These are phyloP conservation scores for Forbesichthys papilliferus DNA, from an alignment of 2,113 vertebrate species.

Conservation along the genomic window DNA sequence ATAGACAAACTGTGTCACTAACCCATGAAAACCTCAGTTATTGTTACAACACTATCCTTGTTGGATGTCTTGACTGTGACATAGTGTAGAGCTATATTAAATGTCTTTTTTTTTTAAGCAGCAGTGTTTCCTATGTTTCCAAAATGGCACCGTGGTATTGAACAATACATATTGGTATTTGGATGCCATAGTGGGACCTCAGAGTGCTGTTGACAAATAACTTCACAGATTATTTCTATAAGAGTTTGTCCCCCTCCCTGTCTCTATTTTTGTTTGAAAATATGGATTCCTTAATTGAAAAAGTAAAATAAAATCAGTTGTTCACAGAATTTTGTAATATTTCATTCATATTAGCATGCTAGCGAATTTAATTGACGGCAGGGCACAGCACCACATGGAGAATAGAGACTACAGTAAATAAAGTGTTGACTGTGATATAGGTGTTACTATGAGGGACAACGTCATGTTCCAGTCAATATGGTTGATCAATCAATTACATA, in stretches of 20 bases:
- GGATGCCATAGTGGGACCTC: conserved; percentile 62
- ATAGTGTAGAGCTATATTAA: conserved; percentile 62
- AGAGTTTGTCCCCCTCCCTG: conserved; percentile 60
- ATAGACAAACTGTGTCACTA: conserved; percentile 56
- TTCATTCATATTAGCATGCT: not conserved
- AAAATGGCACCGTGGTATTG: conserved; percentile 62
- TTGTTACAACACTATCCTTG: conserved; percentile 56
- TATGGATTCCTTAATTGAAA: conserved; percentile 72
- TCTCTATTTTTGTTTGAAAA: conserved; percentile 74
- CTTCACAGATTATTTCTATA: conserved; percentile 70
- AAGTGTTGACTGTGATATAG: no score
- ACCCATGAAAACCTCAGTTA: conserved; percentile 66
- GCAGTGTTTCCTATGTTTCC: conserved; percentile 58
- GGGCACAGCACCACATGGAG: no score
- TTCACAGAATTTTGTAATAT: conserved; percentile 55
- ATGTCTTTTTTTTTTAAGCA: conserved; percentile 39
- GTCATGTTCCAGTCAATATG: conserved; percentile 23
- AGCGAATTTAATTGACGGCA: no score
- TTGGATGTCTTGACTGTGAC: conserved; percentile 61
- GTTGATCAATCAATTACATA: conserved; percentile 20
- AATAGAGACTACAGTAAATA: no score
- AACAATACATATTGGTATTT: conserved; percentile 50
- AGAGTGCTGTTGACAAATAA: conserved; percentile 52
- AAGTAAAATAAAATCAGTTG: conserved; percentile 68
- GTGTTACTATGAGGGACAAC: no score